Percentiles rank a stretch among this genome's conserved stretches.
phyloP scores from a whole-genome alignment of 2,888 invertebrate genomes.

The Agrochola lychnidis region DNA sequence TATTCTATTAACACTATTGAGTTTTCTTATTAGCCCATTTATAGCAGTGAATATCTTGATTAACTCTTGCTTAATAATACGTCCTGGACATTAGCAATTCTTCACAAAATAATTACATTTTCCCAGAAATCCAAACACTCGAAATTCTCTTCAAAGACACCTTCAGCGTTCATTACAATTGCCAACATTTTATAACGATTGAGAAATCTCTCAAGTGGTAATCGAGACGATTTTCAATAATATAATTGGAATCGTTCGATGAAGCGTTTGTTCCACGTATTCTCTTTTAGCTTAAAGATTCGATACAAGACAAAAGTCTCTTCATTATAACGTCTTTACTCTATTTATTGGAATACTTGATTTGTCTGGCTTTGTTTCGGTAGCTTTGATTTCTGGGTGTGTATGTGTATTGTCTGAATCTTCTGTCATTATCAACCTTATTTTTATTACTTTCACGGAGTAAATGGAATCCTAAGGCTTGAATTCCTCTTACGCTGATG shows the following conservation, averaged over 20 bases:
- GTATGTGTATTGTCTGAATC: neutral
- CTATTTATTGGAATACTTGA: constrained; percentile 11
- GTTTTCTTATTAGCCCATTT: neutral
- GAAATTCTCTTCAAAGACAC: constrained; percentile 14
- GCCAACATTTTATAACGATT: constrained; percentile 2
- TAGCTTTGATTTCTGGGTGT: neutral
- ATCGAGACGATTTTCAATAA: constrained; percentile 17
- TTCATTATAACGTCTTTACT: constrained; percentile 13
- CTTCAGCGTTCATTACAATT: neutral
- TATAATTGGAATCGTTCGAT: constrained; percentile 22
- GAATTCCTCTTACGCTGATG: too few species aligned
- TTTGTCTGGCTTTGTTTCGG: constrained; percentile 10
- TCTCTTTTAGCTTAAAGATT: constrained; percentile 3
- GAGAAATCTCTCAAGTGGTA: constrained; percentile 20
- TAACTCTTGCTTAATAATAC: neutral
- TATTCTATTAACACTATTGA: neutral
- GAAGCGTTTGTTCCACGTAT: constrained; percentile 10
- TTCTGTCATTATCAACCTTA: neutral
- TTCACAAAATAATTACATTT: neutral
- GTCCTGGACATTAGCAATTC: neutral
- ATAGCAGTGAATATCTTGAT: neutral
- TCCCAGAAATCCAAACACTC: neutral
- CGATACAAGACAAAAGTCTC: neutral
- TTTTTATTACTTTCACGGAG: neutral
- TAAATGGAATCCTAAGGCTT: neutral